Percentiles rank a stretch among this genome's conserved stretches.
Conservation (phyloP, 2,113 vertebrate species). For the Lonchura striata region DNA sequence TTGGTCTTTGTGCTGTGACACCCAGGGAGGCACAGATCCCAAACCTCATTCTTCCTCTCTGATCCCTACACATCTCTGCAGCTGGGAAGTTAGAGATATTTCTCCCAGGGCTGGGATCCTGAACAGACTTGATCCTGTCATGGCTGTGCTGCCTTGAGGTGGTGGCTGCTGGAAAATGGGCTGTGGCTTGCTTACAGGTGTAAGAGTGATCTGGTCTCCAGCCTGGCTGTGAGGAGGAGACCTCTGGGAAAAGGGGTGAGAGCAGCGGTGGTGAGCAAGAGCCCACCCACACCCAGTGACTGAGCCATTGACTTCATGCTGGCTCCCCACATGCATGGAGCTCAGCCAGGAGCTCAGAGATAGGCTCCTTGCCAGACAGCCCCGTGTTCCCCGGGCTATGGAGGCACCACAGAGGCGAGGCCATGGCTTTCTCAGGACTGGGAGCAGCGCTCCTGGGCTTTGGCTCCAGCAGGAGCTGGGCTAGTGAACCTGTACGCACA, state of each 20-base stretch:
- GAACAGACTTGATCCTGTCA: accelerated
- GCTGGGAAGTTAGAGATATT: background rate
- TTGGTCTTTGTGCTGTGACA: background rate
- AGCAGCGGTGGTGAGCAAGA: accelerated
- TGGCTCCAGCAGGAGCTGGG: background rate
- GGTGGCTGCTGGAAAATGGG: background rate
- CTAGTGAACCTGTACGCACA: background rate
- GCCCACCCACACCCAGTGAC: background rate
- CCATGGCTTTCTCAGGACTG: constrained; percentile 51
- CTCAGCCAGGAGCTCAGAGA: background rate
- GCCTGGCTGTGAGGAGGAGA: background rate
- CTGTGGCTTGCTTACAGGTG: background rate
- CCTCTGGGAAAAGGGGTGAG: background rate
- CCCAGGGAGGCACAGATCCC: background rate
- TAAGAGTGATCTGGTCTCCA: background rate
- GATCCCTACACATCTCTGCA: background rate
- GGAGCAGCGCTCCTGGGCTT: constrained; percentile 7
- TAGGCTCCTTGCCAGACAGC: background rate
- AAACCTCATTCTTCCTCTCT: background rate
- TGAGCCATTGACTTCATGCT: background rate
- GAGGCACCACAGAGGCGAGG: background rate
- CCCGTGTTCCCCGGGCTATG: accelerated
- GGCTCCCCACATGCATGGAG: background rate
- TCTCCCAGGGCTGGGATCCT: background rate
- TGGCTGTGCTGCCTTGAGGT: background rate